Evolutionary conservation across 1,140 invertebrate species (phyloP), one percentile per base, ranked within the genome.

Genomic region (Solen grandis): DNA sequence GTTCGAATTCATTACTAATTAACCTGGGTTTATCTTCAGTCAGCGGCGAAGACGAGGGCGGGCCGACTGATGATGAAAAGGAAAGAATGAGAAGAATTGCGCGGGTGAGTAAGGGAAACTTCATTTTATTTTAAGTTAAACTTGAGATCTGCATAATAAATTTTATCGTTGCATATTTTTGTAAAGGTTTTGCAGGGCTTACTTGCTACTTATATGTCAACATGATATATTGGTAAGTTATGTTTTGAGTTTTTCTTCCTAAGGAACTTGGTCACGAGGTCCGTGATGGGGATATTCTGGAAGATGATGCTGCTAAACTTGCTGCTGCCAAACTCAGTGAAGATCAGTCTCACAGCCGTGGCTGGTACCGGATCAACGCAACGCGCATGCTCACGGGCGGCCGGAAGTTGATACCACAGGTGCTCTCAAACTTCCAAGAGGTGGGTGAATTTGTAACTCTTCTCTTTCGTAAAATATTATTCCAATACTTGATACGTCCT

Each of bases 281-380:
- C 0, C 93, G 94, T 79, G 93, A 93, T 81, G 93, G 94, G 1
- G 93, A 94, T 22, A 81, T 95, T 5, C 93, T 93, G 2, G 94
- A 94, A 75, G 93, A 94, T 82, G 94, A 95, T 83, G 94, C 94
- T 29, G 94, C 94, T 33, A 91, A 94, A 65, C 89, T 95, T 19
- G 94, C 94, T 22, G 94, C 94, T 19, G 93, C 93, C 10, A 94
- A 93, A 84, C 84, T 95, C 13, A 89, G 93, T 25, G 92, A 94
- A 81, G 89, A 93, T 25, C 92, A 93, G 82, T 91, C 92, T 0
- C 94, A 95, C 82, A 92, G 92, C 35, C 90, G 93, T 22, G 92
- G 94, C 81, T 95, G 94, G 94, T 95, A 95, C 88, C 91, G 94
- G 8, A 95, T 95, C 72, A 94, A 94, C 52, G 94, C 94, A 29